Evolutionary conservation across 2,113 vertebrate species (phyloP), one percentile per base, ranked within the genome.

Genomic region (Pseudopipra pipra): DNA sequence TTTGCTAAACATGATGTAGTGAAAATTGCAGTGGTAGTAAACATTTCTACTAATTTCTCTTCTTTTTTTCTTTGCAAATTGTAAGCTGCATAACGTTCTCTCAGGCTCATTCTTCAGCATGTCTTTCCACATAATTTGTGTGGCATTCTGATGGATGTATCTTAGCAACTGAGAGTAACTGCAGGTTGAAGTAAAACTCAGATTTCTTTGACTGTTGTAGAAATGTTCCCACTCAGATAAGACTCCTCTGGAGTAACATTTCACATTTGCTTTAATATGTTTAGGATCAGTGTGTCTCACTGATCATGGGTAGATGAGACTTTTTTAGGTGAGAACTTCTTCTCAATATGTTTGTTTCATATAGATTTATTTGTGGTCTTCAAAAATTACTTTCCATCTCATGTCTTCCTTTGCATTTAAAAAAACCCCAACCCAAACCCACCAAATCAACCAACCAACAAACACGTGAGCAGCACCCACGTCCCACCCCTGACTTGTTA

Each of bases 161-260:
- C 95, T 87, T 94, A 95, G 94, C 95, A 95, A 96, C 93, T 74
- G 82, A 93, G 94, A 90, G 68, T 79, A 79, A 90, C 87, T 95
- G 87, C 80, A 93, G 39, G 95, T 95, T 94, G 67, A 97, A 96
- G 90, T 94, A 89, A 90, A 96, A 90, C 88, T 94, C 89, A 43
- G 37, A 59, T 85, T 91, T 96, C 90, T 95, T 87, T 74, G 56
- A 78, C 76, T 90, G 95, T 92, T 92, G 93, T 92, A 93, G 95
- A 96, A 96, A 88, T 96, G 96, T 96, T 96, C 95, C 93, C 95
- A 96, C 93, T 95, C 95, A 97, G 80, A 70, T 77, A 63, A 90
- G 68, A 96, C 93, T 88, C 44, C 79, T 93, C 92, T 78, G 56
- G 88, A 94, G 90, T 93, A 92, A 82, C 68, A 51, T 96, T 95